Evolutionary conservation across 2,888 invertebrate genomes (phyloP), one percentile per base, ranked within the genome.

Genomic region (Rugalucina vietnamica): DNA sequence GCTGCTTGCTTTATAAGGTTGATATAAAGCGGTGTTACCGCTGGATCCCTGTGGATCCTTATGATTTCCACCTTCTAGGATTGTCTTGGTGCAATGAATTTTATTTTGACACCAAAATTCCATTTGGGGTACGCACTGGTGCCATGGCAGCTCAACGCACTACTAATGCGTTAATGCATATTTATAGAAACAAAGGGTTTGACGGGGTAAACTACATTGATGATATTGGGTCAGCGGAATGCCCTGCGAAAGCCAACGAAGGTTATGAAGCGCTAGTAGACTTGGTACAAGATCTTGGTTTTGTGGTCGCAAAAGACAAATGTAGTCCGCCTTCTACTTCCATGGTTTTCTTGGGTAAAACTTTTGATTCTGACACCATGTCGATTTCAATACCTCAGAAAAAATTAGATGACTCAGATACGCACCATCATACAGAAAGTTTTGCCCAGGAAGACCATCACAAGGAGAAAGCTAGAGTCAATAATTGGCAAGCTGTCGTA

Each of bases 151-250:
- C 70, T 21, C 77, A 77, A 70, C 29, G 69, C 21, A 77, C 70
- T 12, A 70, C 70, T 32, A 77, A 77, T 50, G 77, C 50, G 37
- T 37, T 76, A 65, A 76, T 76, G 76, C 27, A 77, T 43, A 70
- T 70, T 24, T 34, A 77, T 24, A 69, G 50, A 32, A 43, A 77
- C 49, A 49, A 50, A 36, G 77, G 77, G n/a, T 77, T 27, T 50
- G 34, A 70, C 50, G 77, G 70, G 34, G 49, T 77, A 2, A 77
- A 77, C 32, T 70, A 77, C 43, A 77, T 77, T n/a, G 77, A 70
- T 34, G 77, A 77, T 43, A 77, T 70, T 5, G 77, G 77, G 34
- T 70, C 70, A 50, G 77, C 77, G n/a, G 70, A 77, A 32, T 32
- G 36, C 1, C 43, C 43, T 43, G 10, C 43, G 8, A 12, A 8